phyloP scores from a whole-genome alignment of 1,140 invertebrate genomes.

The Pogonognathellus flavescens region DNA sequence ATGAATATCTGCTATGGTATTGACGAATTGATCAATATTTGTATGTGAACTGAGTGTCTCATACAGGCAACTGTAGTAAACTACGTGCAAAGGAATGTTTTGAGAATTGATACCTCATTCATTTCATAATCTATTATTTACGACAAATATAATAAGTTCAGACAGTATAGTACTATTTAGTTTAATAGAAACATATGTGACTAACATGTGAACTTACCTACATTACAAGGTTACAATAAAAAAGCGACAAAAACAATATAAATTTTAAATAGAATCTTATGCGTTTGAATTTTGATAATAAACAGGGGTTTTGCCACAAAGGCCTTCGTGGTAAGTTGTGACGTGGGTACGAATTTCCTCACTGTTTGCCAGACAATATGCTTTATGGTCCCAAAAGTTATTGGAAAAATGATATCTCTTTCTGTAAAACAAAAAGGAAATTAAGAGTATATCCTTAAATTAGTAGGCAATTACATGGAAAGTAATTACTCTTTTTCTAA shows the following conservation, averaged over 20 bases:
- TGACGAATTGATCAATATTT: background rate
- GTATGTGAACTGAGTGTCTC: background rate
- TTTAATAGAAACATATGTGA: too few relatives aligned
- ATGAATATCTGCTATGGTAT: background rate
- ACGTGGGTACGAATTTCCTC: slow-evolving; percentile 30
- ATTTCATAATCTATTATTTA: too few relatives aligned
- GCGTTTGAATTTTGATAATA: slow-evolving; percentile 53
- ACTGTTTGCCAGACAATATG: slow-evolving; percentile 31
- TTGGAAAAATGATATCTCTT: slow-evolving; percentile 52
- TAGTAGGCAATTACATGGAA: too few relatives aligned
- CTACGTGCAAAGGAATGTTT: too few relatives aligned
- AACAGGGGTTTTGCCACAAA: slow-evolving; percentile 26
- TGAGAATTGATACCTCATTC: too few relatives aligned
- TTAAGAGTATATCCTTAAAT: too few relatives aligned
- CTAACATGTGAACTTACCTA: too few relatives aligned
- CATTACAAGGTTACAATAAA: too few relatives aligned
- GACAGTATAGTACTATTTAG: too few relatives aligned
- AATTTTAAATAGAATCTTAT: background rate
- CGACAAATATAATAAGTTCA: too few relatives aligned
- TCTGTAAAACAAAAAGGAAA: slow-evolving; percentile 40
- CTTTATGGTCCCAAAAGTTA: slow-evolving; percentile 47
- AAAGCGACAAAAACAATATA: too few relatives aligned
- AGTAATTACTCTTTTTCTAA: too few relatives aligned
- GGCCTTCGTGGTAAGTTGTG: slow-evolving; percentile 20
- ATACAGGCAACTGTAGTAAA: background rate